Evolutionary conservation across 1,140 invertebrate genomes (phyloP), one percentile per base, ranked within the genome.

Genomic region (Meloidogyne hapla): DNA sequence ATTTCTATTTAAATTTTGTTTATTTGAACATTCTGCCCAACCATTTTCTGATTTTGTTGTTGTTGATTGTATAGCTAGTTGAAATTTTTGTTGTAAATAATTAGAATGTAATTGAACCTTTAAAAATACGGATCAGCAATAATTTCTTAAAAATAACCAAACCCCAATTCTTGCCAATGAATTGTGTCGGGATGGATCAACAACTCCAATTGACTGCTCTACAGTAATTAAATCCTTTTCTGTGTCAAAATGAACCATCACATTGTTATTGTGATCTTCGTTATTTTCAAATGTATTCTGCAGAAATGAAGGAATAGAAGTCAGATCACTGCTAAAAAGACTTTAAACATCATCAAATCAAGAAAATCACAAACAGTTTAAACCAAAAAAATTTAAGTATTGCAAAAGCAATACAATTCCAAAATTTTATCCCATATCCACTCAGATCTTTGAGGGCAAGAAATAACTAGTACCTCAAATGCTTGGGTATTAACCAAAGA

Each of bases 1-100:
- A 13, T 72, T 61, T 23, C 71, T 61, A 77, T 38, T 40, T n/a
- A 33, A 28, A 45, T 76, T 10, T n/a, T n/a, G 21, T 74, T 75
- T 76, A n/a, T 12, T 25, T 74, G 62, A 61, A 26, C 76, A 77
- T 67, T 77, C 56, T 40, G n/a, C n/a, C 64, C 64, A 48, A 13
- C 62, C 28, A 38, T 48, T 26, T 25, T 21, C 26, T 74, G 6
- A 15, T 74, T 13, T 40, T 48, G 28, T 42, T 62, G 2, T 26
- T 68, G 21, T 21, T 25, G 38, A 45, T 28, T 65, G 68, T 75
- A 77, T n/a, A 18, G 76, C 64, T 21, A 45, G 12, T 38, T 77
- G 76, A 40, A 77, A 77, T 61, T 77, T 77, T 38, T 78, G 38
- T 12, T 78, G 76, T 18, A 77, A 48, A 63, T 77, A 77, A 67